phyloP scores from a whole-genome alignment of 2,113 vertebrate genomes.

The Ardeotis arabs region DNA sequence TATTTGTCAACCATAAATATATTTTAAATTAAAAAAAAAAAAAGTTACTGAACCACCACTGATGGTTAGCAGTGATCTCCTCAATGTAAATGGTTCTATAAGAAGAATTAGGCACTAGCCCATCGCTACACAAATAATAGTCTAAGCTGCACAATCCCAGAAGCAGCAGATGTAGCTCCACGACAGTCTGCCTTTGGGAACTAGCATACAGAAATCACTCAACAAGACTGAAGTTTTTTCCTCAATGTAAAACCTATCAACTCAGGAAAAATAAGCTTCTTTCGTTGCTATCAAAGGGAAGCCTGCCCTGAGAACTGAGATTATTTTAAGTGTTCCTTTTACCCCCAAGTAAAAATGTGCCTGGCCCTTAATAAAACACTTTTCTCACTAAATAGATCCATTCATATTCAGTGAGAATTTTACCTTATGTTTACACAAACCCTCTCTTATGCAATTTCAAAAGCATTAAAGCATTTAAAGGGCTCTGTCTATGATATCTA shows the following conservation, averaged over 20 bases:
- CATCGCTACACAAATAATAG: neutral
- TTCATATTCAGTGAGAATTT: slow-evolving; percentile 8
- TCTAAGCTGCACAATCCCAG: neutral
- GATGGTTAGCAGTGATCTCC: neutral
- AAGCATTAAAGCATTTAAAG: neutral
- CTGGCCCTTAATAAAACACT: neutral
- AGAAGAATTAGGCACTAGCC: neutral
- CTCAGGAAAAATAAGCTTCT: neutral
- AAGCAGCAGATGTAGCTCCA: neutral
- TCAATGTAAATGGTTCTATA: neutral
- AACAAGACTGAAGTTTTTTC: neutral
- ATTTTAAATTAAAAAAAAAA: neutral
- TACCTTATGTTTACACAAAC: neutral
- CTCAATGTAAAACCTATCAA: neutral
- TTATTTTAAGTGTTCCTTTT: neutral
- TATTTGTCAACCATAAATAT: neutral
- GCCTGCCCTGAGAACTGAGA: neutral
- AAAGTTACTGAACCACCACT: neutral
- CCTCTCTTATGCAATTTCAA: neutral
- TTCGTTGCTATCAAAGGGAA: slow-evolving; percentile 22
- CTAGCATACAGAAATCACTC: neutral
- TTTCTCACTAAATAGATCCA: neutral
- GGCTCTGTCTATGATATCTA: neutral
- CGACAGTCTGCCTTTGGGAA: neutral
- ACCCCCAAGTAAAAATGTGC: neutral